Evolutionary conservation across 2,888 invertebrate species (phyloP).

Genomic region (Anarsia innoxiella): DNA sequence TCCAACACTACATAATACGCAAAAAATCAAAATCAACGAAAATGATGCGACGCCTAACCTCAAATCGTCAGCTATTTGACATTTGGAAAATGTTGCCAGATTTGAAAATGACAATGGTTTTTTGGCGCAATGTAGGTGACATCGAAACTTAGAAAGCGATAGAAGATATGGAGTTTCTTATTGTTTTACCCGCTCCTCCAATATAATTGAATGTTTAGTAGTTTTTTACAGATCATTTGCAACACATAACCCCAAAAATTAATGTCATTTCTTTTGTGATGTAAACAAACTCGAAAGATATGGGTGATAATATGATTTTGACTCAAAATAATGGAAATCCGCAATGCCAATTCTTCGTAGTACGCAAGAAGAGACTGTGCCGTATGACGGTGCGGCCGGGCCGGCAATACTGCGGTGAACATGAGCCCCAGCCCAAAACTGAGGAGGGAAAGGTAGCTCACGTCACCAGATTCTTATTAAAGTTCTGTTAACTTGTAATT

Average conservation of each 20-base stretch:
- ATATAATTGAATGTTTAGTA: not conserved
- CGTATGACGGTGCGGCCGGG: slow-evolving; percentile 84
- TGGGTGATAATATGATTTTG: too few species aligned
- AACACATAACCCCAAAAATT: slow-evolving; percentile 10
- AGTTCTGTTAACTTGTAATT: too few species aligned
- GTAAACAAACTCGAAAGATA: slow-evolving; percentile 13
- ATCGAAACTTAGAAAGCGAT: too few species aligned
- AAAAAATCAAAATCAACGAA: slow-evolving; percentile 53
- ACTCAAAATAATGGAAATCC: slow-evolving; percentile 19
- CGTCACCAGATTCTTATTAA: slow-evolving; percentile 1
- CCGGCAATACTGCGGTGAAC: slow-evolving; percentile 83
- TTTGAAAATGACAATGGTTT: too few species aligned
- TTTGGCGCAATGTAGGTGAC: too few species aligned
- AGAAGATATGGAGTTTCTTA: too few species aligned
- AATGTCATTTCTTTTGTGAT: too few species aligned
- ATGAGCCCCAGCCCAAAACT: slow-evolving; percentile 58
- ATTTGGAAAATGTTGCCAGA: slow-evolving; percentile 5
- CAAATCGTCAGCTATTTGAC: slow-evolving; percentile 45
- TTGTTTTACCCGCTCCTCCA: too few species aligned
- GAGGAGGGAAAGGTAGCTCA: slow-evolving; percentile 35
- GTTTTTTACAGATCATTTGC: not conserved
- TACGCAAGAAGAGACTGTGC: slow-evolving; percentile 82
- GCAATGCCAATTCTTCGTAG: slow-evolving; percentile 79
- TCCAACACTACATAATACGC: slow-evolving; percentile 61
- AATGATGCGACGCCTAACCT: slow-evolving; percentile 66